Evolutionary conservation across 2,888 invertebrate species (phyloP).

Genomic region (Chelonus formosanus): DNA sequence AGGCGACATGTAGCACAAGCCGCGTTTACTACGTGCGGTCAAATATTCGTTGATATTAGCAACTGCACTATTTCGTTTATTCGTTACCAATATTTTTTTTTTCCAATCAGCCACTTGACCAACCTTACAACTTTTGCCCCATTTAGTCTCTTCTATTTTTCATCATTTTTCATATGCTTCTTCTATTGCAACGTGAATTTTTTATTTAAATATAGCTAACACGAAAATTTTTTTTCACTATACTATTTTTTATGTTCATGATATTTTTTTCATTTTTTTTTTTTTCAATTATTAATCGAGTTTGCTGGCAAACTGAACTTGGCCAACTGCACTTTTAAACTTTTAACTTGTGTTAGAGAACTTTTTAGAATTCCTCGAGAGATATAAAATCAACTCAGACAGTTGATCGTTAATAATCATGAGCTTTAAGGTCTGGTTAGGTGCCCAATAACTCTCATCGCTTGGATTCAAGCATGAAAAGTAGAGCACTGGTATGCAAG

Average conservation of each 20-base stretch:
- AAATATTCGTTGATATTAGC: constrained; percentile 38
- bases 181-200: no score
- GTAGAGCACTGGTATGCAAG: constrained; percentile 5
- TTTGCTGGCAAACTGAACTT: no score
- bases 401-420: constrained; percentile 20
- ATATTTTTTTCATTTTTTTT: no score
- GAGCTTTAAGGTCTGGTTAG: constrained; percentile 13
- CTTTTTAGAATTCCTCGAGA: constrained; percentile 2
- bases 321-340: constrained; percentile 4
- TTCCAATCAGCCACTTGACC: constrained; percentile 6
- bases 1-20: constrained; percentile 14
- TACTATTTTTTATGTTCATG: no score
- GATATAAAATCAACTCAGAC: constrained; percentile 12
- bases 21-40: constrained; percentile 30
- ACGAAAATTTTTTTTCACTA: no score
- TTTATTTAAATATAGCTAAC: no score
- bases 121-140: not conserved
- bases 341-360: constrained; percentile 6
- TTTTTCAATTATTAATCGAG: no score
- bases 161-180: no score
- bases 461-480: constrained; percentile 16
- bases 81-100: constrained; percentile 26
- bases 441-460: constrained; percentile 16
- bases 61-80: constrained; percentile 30
- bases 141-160: no score